These are phyloP conservation scores for Microcebus murinus DNA, from an alignment of 2,113 vertebrate genomes.

Conservation along the genomic window DNA sequence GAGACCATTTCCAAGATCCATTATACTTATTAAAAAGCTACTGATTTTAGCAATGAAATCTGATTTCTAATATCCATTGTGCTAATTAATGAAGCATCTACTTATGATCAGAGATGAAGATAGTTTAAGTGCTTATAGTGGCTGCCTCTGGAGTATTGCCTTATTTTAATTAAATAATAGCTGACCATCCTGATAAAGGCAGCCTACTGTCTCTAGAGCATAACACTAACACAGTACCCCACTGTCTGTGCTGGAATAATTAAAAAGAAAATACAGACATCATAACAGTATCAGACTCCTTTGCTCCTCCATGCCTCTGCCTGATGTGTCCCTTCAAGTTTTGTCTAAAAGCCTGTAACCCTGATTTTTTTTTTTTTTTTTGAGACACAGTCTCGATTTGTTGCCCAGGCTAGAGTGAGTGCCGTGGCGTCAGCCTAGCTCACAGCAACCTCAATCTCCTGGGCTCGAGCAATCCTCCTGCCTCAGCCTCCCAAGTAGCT, in stretches of 20 bases:
- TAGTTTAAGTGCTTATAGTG: background rate
- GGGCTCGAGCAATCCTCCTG: no score
- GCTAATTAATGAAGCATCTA: background rate
- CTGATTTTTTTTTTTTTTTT: constrained; percentile 8
- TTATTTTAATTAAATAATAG: constrained; percentile 27
- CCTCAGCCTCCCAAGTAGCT: no score
- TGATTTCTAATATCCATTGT: constrained; percentile 14
- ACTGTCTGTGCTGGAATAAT: background rate
- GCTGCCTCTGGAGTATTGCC: background rate
- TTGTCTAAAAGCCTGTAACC: background rate
- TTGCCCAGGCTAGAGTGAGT: no score
- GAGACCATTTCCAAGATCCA: background rate
- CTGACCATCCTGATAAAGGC: constrained; percentile 9
- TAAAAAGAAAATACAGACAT: constrained; percentile 11
- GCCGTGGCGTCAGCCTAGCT: no score
- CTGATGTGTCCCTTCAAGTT: background rate
- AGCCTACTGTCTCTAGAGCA: background rate
- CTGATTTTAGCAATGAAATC: constrained; percentile 19
- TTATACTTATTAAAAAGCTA: constrained; percentile 5
- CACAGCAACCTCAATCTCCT: no score
- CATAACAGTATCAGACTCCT: background rate
- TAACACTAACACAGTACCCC: background rate
- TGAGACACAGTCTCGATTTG: no score
- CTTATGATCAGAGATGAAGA: constrained; percentile 45
- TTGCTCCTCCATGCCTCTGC: background rate